Conservation (phyloP, 2,797 vertebrate genomes). For the Cygnus olor region DNA sequence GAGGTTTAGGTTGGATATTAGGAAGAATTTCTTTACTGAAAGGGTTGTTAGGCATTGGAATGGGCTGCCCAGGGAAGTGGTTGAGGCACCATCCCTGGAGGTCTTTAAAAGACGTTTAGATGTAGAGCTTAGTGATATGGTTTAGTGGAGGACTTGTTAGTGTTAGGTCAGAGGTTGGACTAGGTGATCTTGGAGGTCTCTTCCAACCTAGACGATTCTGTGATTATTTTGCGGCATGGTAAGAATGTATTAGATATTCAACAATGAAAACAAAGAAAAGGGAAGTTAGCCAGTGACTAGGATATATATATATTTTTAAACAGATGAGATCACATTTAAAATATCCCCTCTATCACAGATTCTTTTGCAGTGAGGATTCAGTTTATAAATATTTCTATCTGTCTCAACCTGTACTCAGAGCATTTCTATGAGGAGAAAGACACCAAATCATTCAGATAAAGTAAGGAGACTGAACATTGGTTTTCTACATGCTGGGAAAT, state of each 20-base stretch:
- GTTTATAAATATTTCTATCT: not conserved
- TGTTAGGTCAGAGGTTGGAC: no score
- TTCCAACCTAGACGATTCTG: no score
- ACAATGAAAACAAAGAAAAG: not conserved
- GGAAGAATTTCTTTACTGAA: no score
- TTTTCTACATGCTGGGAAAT: not conserved
- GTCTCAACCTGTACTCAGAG: not conserved
- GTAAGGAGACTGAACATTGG: not conserved
- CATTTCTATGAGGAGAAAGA: not conserved
- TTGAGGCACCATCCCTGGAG: no score
- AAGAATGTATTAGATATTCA: not conserved
- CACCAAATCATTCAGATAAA: not conserved
- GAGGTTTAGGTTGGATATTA: no score
- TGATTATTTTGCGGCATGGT: not conserved
- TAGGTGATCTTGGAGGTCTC: no score
- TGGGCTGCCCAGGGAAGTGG: no score
- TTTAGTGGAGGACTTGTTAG: no score
- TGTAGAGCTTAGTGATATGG: no score
- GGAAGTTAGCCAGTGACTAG: not conserved
- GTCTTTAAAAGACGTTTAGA: no score
- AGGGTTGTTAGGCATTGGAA: no score
- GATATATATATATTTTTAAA: not conserved
- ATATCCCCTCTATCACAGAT: not conserved
- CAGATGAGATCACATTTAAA: not conserved
- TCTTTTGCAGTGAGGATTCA: not conserved